Percentiles rank a stretch among this genome's conserved stretches.
Conservation (phyloP, 2,888 invertebrate genomes). For the Drosophila subquinaria region DNA sequence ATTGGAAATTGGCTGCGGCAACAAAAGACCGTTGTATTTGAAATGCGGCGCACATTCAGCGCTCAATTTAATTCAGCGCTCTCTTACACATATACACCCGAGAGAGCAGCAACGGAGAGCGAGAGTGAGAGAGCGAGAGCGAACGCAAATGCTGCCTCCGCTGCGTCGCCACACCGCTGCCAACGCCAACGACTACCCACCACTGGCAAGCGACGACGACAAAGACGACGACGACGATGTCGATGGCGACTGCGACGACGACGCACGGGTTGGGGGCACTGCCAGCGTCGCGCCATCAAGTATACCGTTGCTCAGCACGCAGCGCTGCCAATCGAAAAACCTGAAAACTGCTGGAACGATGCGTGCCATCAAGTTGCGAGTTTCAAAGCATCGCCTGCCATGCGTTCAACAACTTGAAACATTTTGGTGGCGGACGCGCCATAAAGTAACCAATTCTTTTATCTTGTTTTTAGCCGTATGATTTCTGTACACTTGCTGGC, state of each 20-base stretch:
- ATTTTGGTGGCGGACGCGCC: constrained; percentile 83
- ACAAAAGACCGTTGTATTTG: constrained; percentile 63
- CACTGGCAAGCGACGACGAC: constrained; percentile 63
- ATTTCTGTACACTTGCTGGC: constrained; percentile 72
- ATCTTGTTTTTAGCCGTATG: constrained; percentile 57
- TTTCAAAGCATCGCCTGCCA: constrained; percentile 43
- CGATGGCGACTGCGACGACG: constrained; percentile 43
- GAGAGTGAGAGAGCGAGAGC: constrained; percentile 10
- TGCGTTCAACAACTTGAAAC: constrained; percentile 58
- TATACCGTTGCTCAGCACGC: constrained; percentile 45
- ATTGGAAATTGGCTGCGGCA: constrained; percentile 45
- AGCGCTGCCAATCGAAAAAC: constrained; percentile 49
- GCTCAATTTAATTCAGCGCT: constrained; percentile 61
- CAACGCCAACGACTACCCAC: constrained; percentile 61
- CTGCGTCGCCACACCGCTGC: constrained; percentile 35
- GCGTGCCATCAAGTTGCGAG: constrained; percentile 66
- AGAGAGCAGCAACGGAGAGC: constrained; percentile 12
- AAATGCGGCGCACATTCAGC: constrained; percentile 66
- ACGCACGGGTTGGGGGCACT: constrained; percentile 66
- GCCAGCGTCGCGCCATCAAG: constrained; percentile 74
- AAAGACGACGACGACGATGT: constrained; percentile 34
- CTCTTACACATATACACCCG: constrained; percentile 44
- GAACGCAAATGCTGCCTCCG: constrained; percentile 2
- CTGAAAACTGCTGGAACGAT: constrained; percentile 71
- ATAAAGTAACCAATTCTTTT: constrained; percentile 81